Evolutionary conservation across 2,888 invertebrate genomes (phyloP).

Genomic region (Spodoptera littoralis): DNA sequence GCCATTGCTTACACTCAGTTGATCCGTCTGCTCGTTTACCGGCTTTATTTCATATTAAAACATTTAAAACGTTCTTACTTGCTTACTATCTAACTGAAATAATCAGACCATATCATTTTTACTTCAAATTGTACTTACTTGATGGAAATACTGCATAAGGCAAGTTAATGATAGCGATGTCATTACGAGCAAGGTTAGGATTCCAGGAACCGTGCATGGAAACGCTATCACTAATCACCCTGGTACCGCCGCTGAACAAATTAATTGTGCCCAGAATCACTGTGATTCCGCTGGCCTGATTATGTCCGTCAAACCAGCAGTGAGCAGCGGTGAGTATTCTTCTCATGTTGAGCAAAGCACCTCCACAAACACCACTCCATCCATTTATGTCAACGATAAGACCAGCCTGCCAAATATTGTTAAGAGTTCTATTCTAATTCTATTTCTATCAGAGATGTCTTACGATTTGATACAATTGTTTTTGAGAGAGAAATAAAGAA

Average conservation of each 20-base stretch:
- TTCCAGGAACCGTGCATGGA: conserved; percentile 66
- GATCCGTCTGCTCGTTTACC: too few species aligned
- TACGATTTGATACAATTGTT: too few species aligned
- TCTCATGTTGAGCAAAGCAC: conserved; percentile 59
- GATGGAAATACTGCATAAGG: conserved; percentile 44
- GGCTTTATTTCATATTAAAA: too few species aligned
- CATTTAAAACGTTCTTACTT: too few species aligned
- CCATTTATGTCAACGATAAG: conserved; percentile 34
- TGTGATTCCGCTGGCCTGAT: not conserved
- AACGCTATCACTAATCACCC: conserved; percentile 59
- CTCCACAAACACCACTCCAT: conserved; percentile 65
- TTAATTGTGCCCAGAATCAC: conserved; percentile 30
- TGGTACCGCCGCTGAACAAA: conserved; percentile 61
- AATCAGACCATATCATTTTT: conserved; percentile 52
- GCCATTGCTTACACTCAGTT: too few species aligned
- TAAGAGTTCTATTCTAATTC: too few species aligned
- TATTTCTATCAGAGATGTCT: too few species aligned
- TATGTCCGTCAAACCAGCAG: conserved; percentile 22
- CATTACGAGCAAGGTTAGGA: conserved; percentile 65
- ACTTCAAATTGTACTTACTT: conserved; percentile 53
- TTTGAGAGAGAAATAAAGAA: too few species aligned
- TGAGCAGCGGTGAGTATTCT: conserved; percentile 4
- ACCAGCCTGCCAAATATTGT: conserved; percentile 51
- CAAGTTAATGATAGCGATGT: conserved; percentile 68
- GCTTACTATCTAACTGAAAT: conserved; percentile 3